phyloP scores from a whole-genome alignment of 2,888 invertebrate species.

The Scaptomyza caliginosa region DNA sequence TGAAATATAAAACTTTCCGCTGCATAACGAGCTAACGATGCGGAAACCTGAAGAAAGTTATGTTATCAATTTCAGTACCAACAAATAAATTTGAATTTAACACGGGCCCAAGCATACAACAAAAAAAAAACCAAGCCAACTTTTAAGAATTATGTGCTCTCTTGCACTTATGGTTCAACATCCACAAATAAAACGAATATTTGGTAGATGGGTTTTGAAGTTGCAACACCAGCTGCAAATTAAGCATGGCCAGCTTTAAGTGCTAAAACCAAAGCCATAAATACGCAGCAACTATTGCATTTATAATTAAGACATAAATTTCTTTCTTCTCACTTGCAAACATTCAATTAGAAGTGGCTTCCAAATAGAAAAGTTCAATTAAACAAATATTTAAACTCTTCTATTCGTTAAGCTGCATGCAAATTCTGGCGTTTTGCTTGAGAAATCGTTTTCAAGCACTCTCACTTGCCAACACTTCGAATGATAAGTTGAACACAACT shows the following conservation, averaged over 20 bases:
- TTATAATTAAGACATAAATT: constrained; percentile 9
- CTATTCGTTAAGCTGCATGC: neutral
- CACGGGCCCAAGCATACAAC: constrained; percentile 51
- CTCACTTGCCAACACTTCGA: constrained; percentile 12
- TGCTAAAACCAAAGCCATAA: constrained; percentile 16
- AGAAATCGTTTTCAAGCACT: constrained; percentile 12
- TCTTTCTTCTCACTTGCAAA: neutral
- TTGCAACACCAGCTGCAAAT: constrained; percentile 1
- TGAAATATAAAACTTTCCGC: constrained; percentile 82
- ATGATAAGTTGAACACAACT: constrained; percentile 43
- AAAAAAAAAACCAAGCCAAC: constrained; percentile 38
- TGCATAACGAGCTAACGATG: constrained; percentile 83
- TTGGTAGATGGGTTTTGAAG: constrained; percentile 28
- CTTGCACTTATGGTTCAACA: constrained; percentile 26
- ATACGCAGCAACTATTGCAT: constrained; percentile 12
- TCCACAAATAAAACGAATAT: constrained; percentile 1
- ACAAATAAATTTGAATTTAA: constrained; percentile 84
- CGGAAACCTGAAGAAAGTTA: constrained; percentile 84
- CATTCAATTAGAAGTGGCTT: neutral
- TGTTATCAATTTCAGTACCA: constrained; percentile 82
- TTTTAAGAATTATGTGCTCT: constrained; percentile 46
- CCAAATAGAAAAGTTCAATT: neutral
- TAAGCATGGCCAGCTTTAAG: constrained; percentile 7
- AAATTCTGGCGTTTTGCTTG: constrained; percentile 4
- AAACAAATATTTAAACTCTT: neutral